Conservation (phyloP, 2,113 vertebrate species). For the Columbina picui region DNA sequence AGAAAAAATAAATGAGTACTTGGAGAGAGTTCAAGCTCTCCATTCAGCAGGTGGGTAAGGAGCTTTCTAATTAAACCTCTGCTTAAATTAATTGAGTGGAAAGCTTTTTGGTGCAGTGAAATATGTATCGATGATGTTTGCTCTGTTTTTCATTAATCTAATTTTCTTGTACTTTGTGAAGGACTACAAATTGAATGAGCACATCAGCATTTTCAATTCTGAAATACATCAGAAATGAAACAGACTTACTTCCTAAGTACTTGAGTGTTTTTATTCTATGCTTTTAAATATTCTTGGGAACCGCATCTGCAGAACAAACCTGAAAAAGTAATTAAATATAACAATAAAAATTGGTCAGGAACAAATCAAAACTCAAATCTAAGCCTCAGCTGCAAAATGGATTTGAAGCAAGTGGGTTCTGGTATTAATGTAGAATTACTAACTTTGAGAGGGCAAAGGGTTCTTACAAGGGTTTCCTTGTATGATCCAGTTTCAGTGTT, state of each 20-base stretch:
- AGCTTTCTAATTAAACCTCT: slow-evolving; percentile 22
- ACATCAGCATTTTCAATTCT: not conserved
- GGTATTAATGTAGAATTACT: not conserved
- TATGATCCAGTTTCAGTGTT: not conserved
- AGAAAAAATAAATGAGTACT: slow-evolving; percentile 94
- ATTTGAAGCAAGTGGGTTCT: not conserved
- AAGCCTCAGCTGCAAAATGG: not conserved
- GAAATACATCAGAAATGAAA: not conserved
- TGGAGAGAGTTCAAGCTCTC: slow-evolving; percentile 94
- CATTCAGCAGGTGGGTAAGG: slow-evolving; percentile 85
- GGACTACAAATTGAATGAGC: not conserved
- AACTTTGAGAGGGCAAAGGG: not conserved
- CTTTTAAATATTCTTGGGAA: not conserved
- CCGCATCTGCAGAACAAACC: not conserved
- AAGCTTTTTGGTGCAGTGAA: not conserved
- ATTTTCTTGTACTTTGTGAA: not conserved
- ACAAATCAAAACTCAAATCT: not conserved
- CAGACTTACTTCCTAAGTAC: not conserved
- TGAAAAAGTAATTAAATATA: not conserved
- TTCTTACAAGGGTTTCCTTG: not conserved
- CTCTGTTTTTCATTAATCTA: not conserved
- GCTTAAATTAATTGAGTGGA: slow-evolving; percentile 9
- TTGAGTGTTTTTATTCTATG: not conserved
- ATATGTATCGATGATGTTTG: not conserved
- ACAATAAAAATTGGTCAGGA: not conserved